Base-by-base conservation (phyloP, 2,113 vertebrate species). In the Cephalopterus ornatus region DNA sequence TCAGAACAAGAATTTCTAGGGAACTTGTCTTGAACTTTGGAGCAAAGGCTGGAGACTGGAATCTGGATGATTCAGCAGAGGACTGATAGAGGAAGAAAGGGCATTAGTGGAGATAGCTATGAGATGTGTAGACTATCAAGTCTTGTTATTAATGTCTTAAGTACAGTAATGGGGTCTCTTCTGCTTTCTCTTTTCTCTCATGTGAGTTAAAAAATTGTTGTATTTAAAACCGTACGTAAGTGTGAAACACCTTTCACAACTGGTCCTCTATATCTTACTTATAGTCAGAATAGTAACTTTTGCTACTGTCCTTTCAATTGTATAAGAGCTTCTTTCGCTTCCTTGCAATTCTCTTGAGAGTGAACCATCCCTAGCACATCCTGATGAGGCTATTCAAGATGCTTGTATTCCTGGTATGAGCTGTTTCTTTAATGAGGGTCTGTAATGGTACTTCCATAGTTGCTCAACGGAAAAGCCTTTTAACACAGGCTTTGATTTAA, bases 401-500 rank as follows among this genome's bases (percentile, higher is more conserved):
- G 23, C 47, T 83, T 6, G 3, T 83, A 30, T 73, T 79, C 67
- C 65, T 75, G 33, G 33, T 74, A 71, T 49, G 37, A 55, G 11
- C 23, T 80, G 46, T 77, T 86, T 83, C 74, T 82, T 95, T 88
- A 92, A 46, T 66, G 82, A 88, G 42, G 30, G 30, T 9, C 27
- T 3, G 2, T 84, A 89, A 77, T 75, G 73, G 46, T 83, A 35
- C 42, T 72, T 92, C 76, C 3, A 3, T 83, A 71, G 52, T 53
- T 86, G 83, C 75, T 80, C 79, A 71, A 0, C 58, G 59, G 65
- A 92, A 59, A 81, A 81, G 63, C 12, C 0, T 88, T 35, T 88
- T 94, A 85, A 46, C 22, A 32, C 13, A 37, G n/a, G 17, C 30
- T 90, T 86, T 91, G 83, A 77, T 94, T 92, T 94, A 84, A 80